Percentiles rank a stretch among this genome's conserved stretches.
phyloP scores from a whole-genome alignment of 2,888 invertebrate species.

The Nezara viridula region DNA sequence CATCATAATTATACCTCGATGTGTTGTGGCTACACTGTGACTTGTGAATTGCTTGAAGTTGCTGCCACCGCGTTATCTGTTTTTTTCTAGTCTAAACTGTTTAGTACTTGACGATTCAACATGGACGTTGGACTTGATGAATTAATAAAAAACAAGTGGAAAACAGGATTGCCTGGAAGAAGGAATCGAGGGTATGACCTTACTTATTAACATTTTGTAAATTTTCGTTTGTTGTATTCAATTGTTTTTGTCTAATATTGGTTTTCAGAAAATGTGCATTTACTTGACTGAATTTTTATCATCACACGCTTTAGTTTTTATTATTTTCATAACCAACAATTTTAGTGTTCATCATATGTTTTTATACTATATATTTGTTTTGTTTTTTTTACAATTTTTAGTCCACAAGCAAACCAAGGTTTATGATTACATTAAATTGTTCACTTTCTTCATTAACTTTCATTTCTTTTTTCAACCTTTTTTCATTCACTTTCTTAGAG shows the following conservation, averaged over 20 bases:
- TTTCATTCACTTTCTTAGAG: neutral
- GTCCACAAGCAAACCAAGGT: constrained; percentile 28
- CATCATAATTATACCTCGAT: too few species aligned
- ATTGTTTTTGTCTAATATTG: neutral
- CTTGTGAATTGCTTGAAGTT: neutral
- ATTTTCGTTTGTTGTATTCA: neutral
- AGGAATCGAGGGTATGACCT: constrained; percentile 43
- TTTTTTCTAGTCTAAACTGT: neutral
- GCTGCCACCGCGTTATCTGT: constrained; percentile 11
- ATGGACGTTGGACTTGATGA: constrained; percentile 60
- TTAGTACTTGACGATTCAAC: neutral
- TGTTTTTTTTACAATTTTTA: constrained; percentile 22
- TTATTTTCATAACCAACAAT: neutral
- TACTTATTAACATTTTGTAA: neutral
- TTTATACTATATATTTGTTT: neutral
- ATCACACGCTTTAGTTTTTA: neutral
- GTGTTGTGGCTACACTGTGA: neutral
- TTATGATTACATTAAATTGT: constrained; percentile 13
- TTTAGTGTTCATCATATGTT: constrained; percentile 18
- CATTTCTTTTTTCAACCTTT: too few species aligned
- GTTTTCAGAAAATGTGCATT: neutral
- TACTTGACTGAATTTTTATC: neutral
- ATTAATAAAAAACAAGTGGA: constrained; percentile 59
- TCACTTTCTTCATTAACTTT: too few species aligned
- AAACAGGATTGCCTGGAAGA: constrained; percentile 51